phyloP scores from a whole-genome alignment of 2,888 invertebrate species.

The Pristionchus maxplancki region DNA sequence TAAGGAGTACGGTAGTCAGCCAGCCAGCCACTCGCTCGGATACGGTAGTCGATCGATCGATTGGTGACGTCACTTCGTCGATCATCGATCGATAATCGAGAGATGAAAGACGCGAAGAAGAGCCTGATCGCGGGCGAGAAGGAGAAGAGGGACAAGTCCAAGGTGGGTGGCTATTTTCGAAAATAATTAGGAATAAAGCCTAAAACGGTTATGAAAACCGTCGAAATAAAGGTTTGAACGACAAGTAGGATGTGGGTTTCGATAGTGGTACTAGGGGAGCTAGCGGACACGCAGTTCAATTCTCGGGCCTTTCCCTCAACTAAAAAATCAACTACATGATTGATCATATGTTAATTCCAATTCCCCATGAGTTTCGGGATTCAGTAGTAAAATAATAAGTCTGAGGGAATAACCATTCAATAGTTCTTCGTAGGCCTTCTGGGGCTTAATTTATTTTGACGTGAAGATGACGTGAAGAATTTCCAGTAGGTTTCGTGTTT shows the following conservation, averaged over 20 bases:
- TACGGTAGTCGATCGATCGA: slow-evolving; percentile 42
- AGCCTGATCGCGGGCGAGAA: slow-evolving; percentile 38
- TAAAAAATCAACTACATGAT: too few species aligned
- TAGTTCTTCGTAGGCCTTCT: too few species aligned
- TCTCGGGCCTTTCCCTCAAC: too few species aligned
- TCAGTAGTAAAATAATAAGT: too few species aligned
- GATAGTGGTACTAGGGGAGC: not conserved
- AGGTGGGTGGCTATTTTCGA: not conserved
- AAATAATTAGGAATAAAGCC: not conserved
- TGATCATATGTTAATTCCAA: too few species aligned
- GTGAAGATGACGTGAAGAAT: too few species aligned
- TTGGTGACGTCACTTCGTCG: not conserved
- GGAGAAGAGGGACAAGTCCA: slow-evolving; percentile 47
- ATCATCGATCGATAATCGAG: not conserved
- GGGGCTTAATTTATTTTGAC: too few species aligned
- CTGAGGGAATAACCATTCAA: too few species aligned
- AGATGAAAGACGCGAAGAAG: slow-evolving; percentile 49
- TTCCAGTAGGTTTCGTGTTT: too few species aligned
- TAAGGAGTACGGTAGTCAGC: slow-evolving; percentile 38
- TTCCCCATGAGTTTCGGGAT: too few species aligned
- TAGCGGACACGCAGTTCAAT: too few species aligned
- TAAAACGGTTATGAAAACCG: not conserved
- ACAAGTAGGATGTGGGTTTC: not conserved
- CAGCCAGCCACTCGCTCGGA: slow-evolving; percentile 1
- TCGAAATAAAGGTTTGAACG: not conserved